These are phyloP conservation scores for Stichodactyla mertensii DNA, from an alignment of 64 coral and sea anemone genomes.

Conservation along the genomic window DNA sequence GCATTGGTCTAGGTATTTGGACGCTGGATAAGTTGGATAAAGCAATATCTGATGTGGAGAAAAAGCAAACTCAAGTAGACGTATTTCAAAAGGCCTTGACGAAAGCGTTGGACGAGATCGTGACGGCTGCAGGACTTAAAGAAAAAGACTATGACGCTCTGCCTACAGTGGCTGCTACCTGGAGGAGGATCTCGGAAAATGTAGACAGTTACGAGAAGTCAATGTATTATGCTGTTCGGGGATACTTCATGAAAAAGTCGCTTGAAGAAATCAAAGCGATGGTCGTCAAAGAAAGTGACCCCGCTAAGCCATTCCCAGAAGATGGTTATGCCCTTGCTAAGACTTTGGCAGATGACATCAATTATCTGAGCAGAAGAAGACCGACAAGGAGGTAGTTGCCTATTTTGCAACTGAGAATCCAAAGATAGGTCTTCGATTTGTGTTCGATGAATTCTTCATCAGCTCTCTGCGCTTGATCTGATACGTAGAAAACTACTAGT, in stretches of 20 bases:
- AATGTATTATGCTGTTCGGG: no score
- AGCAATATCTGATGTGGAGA: constrained; percentile 32
- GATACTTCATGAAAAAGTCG: no score
- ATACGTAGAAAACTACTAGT: no score
- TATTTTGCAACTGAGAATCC: constrained; percentile 25
- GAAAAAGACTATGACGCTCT: constrained; percentile 9
- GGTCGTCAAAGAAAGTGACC: no score
- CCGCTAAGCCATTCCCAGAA: no score
- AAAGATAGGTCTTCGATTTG: constrained; percentile 18
- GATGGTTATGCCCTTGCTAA: no score
- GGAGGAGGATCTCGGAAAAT: no score
- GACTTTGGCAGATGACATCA: no score
- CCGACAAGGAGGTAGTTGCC: constrained; percentile 29
- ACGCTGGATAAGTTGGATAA: constrained; percentile 40
- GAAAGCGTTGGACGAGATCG: background rate
- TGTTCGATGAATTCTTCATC: constrained; percentile 35
- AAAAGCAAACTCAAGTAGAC: constrained; percentile 33
- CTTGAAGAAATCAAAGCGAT: no score
- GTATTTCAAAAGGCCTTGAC: constrained; percentile 37
- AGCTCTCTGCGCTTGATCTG: constrained; percentile 19
- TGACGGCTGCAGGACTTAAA: no score
- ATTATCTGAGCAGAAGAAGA: constrained; percentile 11
- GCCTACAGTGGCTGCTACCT: no score
- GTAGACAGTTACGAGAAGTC: no score
- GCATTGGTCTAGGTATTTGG: constrained; percentile 45